Evolutionary conservation across 2,797 vertebrate species (phyloP).

Genomic region (Megalops cyprinoides): DNA sequence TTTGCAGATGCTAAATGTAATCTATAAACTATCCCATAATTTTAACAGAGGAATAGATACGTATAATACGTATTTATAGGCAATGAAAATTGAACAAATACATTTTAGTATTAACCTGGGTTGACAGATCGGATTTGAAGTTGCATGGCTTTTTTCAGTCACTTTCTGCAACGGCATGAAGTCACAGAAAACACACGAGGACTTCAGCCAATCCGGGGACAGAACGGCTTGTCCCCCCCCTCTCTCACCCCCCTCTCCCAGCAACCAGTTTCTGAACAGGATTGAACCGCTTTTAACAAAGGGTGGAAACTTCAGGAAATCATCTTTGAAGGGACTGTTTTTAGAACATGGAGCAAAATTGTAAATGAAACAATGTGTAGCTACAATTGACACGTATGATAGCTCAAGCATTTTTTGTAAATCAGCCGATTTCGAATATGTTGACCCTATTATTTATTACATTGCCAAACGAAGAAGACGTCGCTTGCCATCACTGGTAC

Average conservation of each 20-base stretch:
- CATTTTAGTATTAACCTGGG: neutral
- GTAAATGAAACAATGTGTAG: neutral
- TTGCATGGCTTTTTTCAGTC: constrained; percentile 47
- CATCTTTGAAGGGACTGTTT: constrained; percentile 51
- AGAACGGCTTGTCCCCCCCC: constrained; percentile 62
- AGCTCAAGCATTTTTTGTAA: neutral
- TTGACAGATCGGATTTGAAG: constrained; percentile 6
- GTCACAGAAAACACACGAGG: constrained; percentile 89
- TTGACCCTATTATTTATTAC: neutral
- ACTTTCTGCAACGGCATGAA: constrained; percentile 78
- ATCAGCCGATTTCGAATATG: neutral
- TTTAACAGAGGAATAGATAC: too few relatives aligned
- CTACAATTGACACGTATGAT: neutral
- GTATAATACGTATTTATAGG: neutral
- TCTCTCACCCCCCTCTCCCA: constrained; percentile 47
- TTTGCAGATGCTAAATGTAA: too few relatives aligned
- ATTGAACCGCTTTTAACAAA: constrained; percentile 99
- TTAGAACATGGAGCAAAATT: constrained; percentile 1
- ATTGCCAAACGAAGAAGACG: neutral
- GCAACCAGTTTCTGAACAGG: constrained; percentile 91
- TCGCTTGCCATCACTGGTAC: neutral
- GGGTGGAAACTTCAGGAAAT: constrained; percentile 85
- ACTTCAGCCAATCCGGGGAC: constrained; percentile 80
- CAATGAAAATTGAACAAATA: too few relatives aligned
- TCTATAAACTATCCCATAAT: too few relatives aligned